A percentile compares a stretch with the other conserved stretches of the same genome.
phyloP scores from a whole-genome alignment of 2,113 vertebrate species.

The Chaetops frenatus region DNA sequence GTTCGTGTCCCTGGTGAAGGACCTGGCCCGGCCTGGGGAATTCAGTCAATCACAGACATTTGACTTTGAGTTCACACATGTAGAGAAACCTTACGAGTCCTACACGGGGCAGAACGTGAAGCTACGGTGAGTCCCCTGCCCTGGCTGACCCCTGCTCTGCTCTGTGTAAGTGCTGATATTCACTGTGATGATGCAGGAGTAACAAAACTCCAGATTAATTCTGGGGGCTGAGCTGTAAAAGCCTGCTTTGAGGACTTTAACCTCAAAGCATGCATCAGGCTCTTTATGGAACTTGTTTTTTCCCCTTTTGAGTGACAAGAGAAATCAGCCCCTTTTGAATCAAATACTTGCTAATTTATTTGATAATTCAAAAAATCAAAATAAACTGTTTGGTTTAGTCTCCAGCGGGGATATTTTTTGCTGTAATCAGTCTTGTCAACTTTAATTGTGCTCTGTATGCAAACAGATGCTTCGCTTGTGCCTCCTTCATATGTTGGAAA shows the following conservation, averaged over 20 bases:
- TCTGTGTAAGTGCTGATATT: not conserved
- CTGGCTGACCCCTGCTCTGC: not conserved
- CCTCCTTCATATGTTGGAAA: not conserved
- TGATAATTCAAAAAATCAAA: not conserved
- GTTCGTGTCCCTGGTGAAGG: conserved; percentile 97
- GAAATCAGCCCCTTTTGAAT: not conserved
- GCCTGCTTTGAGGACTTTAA: not conserved
- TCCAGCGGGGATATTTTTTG: not conserved
- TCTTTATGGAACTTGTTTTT: not conserved
- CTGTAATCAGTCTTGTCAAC: not conserved
- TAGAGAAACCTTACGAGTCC: conserved; percentile 97
- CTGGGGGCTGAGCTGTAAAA: not conserved
- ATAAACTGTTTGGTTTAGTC: not conserved
- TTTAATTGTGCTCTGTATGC: not conserved
- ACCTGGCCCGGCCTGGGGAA: conserved; percentile 92
- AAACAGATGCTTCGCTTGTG: not conserved
- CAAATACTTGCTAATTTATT: not conserved
- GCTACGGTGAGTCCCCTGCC: conserved; percentile 78
- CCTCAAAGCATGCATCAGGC: not conserved
- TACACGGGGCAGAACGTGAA: conserved; percentile 99
- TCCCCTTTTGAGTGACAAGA: not conserved
- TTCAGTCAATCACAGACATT: conserved; percentile 94
- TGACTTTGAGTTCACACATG: conserved; percentile 97
- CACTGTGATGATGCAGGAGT: not conserved
- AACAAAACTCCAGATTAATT: not conserved